Base-by-base conservation (phyloP, 2,888 invertebrate species). In the Elmis aenea region DNA sequence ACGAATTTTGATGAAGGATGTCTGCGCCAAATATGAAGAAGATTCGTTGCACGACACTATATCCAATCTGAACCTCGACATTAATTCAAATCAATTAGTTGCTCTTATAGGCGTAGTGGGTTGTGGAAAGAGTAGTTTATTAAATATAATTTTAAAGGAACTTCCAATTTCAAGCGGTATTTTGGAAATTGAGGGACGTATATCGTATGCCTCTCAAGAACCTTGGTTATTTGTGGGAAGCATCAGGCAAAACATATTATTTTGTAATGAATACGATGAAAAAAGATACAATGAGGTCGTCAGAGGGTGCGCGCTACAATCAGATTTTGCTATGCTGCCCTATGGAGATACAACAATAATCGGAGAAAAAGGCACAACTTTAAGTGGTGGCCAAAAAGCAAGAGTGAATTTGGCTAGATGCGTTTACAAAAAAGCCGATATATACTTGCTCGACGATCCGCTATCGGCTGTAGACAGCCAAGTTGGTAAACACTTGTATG, bases 361-460 rank as follows among this genome's bases (percentile, higher is more conserved):
- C 1, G 90, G 90, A 2, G 90, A 91, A 56, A 75, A 83, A 30
- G 91, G 91, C 5, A 78, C 83, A 2, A 78, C 83, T 2, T 66
- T 92, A n/a, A 87, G n/a, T n/a, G n/a, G n/a, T n/a, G n/a, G n/a
- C n/a, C n/a, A n/a, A n/a, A n/a, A n/a, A n/a, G n/a, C n/a, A n/a
- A n/a, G n/a, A n/a, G n/a, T n/a, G n/a, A n/a, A n/a, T n/a, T n/a
- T n/a, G n/a, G n/a, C n/a, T n/a, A n/a, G n/a, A n/a, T n/a, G n/a
- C n/a, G n/a, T n/a, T n/a, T n/a, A n/a, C n/a, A n/a, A n/a, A n/a
- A n/a, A n/a, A n/a, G n/a, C n/a, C n/a, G n/a, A n/a, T n/a, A n/a
- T n/a, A n/a, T n/a, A n/a, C n/a, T n/a, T n/a, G 87, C 62, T 89
- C 27, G 88, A 90, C 54, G 89, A 90, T 62, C 89, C 89, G 0